Percentiles rank a stretch among this genome's conserved stretches.
Conservation (phyloP, 1,140 invertebrate genomes). For the Dreissena polymorpha region DNA sequence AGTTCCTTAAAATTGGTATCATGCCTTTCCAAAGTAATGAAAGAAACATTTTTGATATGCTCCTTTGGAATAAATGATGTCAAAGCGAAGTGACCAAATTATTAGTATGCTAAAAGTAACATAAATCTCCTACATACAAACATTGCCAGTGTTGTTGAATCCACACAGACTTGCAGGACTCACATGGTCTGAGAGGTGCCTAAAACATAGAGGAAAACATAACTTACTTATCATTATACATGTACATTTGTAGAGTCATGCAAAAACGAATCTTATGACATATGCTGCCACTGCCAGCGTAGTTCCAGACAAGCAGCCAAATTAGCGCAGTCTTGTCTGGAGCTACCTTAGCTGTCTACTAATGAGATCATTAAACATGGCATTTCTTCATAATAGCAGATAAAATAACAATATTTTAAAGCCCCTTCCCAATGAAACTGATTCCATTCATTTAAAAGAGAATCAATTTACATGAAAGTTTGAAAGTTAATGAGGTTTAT, state of each 20-base stretch:
- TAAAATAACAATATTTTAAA: not conserved
- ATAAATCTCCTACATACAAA: constrained; percentile 82
- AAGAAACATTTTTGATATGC: too few species aligned
- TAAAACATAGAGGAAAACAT: constrained; percentile 54
- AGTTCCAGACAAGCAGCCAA: not conserved
- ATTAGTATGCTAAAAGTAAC: too few species aligned
- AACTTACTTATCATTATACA: too few species aligned
- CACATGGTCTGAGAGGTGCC: constrained; percentile 67
- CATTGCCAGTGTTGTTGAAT: constrained; percentile 95
- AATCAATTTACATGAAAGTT: too few species aligned
- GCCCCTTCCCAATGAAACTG: too few species aligned
- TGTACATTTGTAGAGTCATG: not conserved
- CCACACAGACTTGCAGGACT: constrained; percentile 84
- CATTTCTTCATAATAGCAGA: not conserved
- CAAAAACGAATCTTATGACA: not conserved
- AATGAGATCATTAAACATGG: not conserved
- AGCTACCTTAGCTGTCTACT: not conserved
- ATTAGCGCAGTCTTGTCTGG: not conserved
- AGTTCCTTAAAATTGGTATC: too few species aligned
- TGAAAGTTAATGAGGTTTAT: too few species aligned
- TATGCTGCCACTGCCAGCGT: not conserved
- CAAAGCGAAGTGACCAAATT: not conserved
- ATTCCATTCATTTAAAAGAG: not conserved
- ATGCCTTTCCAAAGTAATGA: too few species aligned
- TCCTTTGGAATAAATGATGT: too few species aligned